Evolutionary conservation across 2,888 invertebrate genomes (phyloP).

Genomic region (Operophtera brumata): DNA sequence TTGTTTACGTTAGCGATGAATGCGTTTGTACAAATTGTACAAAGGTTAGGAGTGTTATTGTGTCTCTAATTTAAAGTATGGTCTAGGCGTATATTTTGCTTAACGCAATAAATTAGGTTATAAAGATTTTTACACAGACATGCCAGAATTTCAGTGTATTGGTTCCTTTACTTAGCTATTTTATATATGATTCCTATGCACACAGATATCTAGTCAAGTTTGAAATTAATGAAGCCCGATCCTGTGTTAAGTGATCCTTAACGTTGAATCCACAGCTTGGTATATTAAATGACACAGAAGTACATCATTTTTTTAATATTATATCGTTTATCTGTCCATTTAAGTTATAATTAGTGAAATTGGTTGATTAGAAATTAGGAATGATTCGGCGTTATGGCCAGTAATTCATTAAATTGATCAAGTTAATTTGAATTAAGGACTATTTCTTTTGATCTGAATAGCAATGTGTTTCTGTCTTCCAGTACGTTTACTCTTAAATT

Average conservation of each 20-base stretch:
- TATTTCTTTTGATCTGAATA: slow-evolving; percentile 72
- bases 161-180: slow-evolving; percentile 78
- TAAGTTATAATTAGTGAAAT: slow-evolving; percentile 72
- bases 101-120: slow-evolving; percentile 68
- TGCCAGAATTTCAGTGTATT: slow-evolving; percentile 74
- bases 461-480: slow-evolving; percentile 78
- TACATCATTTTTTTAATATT: slow-evolving; percentile 57
- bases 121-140: slow-evolving; percentile 64
- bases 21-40: slow-evolving; percentile 76
- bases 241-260: slow-evolving; percentile 61
- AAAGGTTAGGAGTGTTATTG: slow-evolving; percentile 69
- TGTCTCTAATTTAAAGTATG: slow-evolving; percentile 75
- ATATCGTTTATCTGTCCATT: slow-evolving; percentile 66
- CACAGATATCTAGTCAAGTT: slow-evolving; percentile 80
- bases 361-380: slow-evolving; percentile 56
- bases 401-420: slow-evolving; percentile 52
- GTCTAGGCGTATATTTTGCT: slow-evolving; percentile 69
- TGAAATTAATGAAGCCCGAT: slow-evolving; percentile 75
- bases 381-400: slow-evolving; percentile 63
- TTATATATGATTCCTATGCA: slow-evolving; percentile 78
- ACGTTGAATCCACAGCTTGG: slow-evolving; percentile 60
- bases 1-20: slow-evolving; percentile 55
- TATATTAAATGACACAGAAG: slow-evolving; percentile 63
- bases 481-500: slow-evolving; percentile 58
- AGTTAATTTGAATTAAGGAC: slow-evolving; percentile 44